Base-by-base conservation (phyloP, 2,113 vertebrate genomes). In the Peromyscus polionotus region DNA sequence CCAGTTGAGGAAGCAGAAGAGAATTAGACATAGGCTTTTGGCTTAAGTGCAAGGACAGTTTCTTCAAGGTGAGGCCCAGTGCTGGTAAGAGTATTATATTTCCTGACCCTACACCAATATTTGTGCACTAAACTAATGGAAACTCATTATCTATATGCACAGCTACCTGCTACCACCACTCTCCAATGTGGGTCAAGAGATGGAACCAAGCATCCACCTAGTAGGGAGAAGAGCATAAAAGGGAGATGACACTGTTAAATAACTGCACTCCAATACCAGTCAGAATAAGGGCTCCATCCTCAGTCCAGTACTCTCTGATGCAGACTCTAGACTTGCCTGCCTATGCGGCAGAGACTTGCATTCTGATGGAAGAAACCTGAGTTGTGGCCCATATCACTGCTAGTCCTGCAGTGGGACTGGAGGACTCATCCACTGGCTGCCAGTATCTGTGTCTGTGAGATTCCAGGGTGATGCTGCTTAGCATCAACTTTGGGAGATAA, bases 81-180 rank as follows among this genome's bases (percentile, higher is more conserved):
- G 14, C 22, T 42, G 3, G 81, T 14, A 16, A 51, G 54, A 84
- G 22, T 10, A 24, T 33, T 31, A 28, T 10, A 85, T 8, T 26
- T 36, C 26, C 61, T 26, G 26, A 5, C 3, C n/a, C 7, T 1
- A 42, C 3, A 5, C n/a, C 19, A 57, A 12, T 20, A 51, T 19
- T n/a, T 51, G 8, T 28, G 72, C 26, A 39, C 22, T 65, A 61
- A 65, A 45, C 61, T 48, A 26, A 3, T 26, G n/a, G 48, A 26
- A 88, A 26, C n/a, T 48, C 2, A 68, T n/a, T 33, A 67, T 19
- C 45, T 68, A 19, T 48, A 7, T 57, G 19, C 26, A 31, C 42
- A 39, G 1, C 13, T 80, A 12, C 14, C 13, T 39, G n/a, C 28
- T 48, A 24, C 1, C 3, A 7, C 7, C 3, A 42, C 13, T 26